Base-by-base conservation (phyloP, 2,797 vertebrate species). In the Columba guinea region DNA sequence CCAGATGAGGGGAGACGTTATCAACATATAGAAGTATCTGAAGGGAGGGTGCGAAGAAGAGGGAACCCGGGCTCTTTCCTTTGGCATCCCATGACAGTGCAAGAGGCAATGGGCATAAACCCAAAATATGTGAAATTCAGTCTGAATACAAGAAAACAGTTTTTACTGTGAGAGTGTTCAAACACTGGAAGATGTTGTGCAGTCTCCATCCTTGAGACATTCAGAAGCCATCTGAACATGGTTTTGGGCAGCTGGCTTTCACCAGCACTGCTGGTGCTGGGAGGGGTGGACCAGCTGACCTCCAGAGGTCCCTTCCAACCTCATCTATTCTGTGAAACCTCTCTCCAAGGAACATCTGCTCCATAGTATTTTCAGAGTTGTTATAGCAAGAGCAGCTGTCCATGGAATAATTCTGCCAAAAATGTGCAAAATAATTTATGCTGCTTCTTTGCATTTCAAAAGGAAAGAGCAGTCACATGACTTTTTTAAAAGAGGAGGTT, bases 341-440 rank as follows among this genome's bases (percentile, higher is more conserved):
- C 46, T 84, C 22, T 77, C 35, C 39, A 24, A 83, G 62, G 41
- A 84, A 51, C 49, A 75, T 75, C 58, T 91, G 56, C n/a, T 93
- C 52, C 18, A 14, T 60, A 52, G 52, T 69, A 44, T 77, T 91
- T 91, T 86, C 69, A 75, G 90, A 87, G 56, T 44, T 67, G 39
- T 11, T 81, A 75, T 3, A 73, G 35, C 56, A 63, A 70, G 73
- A 91, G 20, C 80, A 83, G 62, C 80, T 93, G 76, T 94, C 58
- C 56, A 41, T 30, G 51, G 58, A 89, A 32, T 69, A 81, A 58
- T 78, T 87, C 74, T 87, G 81, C 70, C 84, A 87, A 84, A 89
- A 86, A 76, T 48, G 10, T 76, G 48, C 48, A 11, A 46, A 74
- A 32, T 80, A 77, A 75, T 91, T 93, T 74, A 26, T 94, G 51